Evolutionary conservation across 2,113 vertebrate genomes (phyloP), one percentile per base, ranked within the genome.

Genomic region (Sardina pilchardus): DNA sequence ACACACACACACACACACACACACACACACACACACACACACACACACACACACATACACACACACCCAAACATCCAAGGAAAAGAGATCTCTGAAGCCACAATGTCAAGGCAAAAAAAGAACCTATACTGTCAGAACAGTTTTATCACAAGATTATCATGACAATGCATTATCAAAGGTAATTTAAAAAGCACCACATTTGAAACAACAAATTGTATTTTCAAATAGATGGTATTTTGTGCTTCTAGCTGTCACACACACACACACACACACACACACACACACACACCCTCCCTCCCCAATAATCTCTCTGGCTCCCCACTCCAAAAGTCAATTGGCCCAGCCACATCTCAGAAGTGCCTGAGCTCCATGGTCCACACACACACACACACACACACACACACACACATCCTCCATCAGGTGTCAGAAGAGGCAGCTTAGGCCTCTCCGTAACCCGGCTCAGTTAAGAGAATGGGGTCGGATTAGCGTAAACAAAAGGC

Each of bases 251-350:
- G 2, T 36, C 14, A 14, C 26, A 75, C 67, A 75, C 67, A 75
- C 67, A 78, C 71, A 78, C 71, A 78, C 71, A 78, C 71, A 78
- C 26, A 26, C 59, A 63, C 6, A 63, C 24, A 63, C 59, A 63
- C n/a, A 63, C 21, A 63, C 59, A 63, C 4, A 26, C 59, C 26
- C 6, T 10, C 9, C 30, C 30, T 36, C 16, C 0, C 34, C 14
- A 36, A 87, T 71, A 78, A 16, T 17, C 17, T 34, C 45, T 91
- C 82, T 19, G 89, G 91, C 90, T 84, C 86, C 92, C 92, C 94
- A 94, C 95, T 95, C 93, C 90, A 94, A 89, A 71, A 94, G 93
- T 94, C 93, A 95, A 95, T 95, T 95, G 95, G 94, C 88, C 93
- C 94, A 95, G 95, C 94, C 95, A 92, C 92, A 93, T 95, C 93